Percentiles rank a stretch among this genome's conserved stretches.
These are phyloP conservation scores for Gymnocypris eckloni DNA, from an alignment of 2,797 vertebrate genomes.

Conservation along the genomic window DNA sequence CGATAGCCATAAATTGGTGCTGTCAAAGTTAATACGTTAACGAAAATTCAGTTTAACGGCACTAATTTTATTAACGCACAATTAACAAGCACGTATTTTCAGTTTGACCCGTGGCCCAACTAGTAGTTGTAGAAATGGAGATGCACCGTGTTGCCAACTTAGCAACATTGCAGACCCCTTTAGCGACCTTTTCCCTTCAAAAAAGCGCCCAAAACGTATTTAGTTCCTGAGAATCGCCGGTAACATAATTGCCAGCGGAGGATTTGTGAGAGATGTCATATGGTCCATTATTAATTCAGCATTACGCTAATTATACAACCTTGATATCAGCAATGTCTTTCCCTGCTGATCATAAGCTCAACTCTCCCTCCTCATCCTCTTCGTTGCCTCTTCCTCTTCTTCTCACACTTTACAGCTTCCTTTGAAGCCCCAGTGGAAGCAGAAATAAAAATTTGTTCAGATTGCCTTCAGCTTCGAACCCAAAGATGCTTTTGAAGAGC, in stretches of 20 bases:
- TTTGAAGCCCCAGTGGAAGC: constrained; percentile 4
- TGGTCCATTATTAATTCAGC: constrained; percentile 36
- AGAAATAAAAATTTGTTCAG: neutral
- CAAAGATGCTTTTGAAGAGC: constrained; percentile 5
- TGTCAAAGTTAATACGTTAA: too few species aligned
- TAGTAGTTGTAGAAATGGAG: too few species aligned
- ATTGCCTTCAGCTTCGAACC: neutral
- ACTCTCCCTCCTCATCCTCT: neutral
- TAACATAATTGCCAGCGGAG: neutral
- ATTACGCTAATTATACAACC: constrained; percentile 14
- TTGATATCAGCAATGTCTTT: constrained; percentile 11
- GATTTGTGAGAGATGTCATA: constrained; percentile 40
- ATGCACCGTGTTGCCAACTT: too few species aligned
- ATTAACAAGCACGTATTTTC: too few species aligned
- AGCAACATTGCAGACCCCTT: too few species aligned
- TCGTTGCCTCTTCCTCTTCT: neutral
- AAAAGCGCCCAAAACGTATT: too few species aligned
- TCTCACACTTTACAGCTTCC: neutral
- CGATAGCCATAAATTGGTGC: too few species aligned
- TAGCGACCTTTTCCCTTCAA: too few species aligned
- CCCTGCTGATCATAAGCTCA: constrained; percentile 5
- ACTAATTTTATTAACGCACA: too few species aligned
- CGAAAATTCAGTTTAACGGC: too few species aligned
- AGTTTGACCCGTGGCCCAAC: too few species aligned
- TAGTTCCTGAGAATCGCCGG: too few species aligned